Conservation (phyloP, 1,140 invertebrate species). For the Sarcophaga peregrina region DNA sequence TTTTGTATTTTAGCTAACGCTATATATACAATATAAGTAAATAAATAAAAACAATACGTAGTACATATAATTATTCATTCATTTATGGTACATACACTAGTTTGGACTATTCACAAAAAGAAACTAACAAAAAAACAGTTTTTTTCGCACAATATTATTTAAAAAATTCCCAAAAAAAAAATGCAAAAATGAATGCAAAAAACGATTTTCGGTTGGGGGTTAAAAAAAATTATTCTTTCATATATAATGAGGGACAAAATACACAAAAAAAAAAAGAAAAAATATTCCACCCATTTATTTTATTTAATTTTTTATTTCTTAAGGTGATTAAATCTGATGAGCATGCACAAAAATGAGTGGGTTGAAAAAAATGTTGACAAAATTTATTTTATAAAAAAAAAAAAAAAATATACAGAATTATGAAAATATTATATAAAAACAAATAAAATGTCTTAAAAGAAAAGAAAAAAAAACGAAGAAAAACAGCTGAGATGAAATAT, state of each 20-base stretch:
- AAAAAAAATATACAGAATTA: background rate
- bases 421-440: background rate
- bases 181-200: constrained; percentile 1
- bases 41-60: background rate
- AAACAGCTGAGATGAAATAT: background rate
- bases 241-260: background rate
- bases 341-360: constrained; percentile 14
- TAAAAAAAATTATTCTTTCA: background rate
- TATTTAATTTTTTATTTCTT: background rate
- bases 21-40: no score
- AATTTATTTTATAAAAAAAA: background rate
- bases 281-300: background rate
- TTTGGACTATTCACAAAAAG: no score
- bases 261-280: background rate
- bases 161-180: constrained; percentile 7
- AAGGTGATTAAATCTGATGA: background rate
- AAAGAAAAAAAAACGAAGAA: background rate
- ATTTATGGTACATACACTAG: no score
- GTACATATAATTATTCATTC: no score
- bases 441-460: background rate
- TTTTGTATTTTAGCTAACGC: no score
- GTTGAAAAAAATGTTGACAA: background rate
- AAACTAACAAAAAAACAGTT: no score
- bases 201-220: background rate
- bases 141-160: no score